Base-by-base conservation (phyloP, 1,140 invertebrate species). In the Hormaphis cornu region DNA sequence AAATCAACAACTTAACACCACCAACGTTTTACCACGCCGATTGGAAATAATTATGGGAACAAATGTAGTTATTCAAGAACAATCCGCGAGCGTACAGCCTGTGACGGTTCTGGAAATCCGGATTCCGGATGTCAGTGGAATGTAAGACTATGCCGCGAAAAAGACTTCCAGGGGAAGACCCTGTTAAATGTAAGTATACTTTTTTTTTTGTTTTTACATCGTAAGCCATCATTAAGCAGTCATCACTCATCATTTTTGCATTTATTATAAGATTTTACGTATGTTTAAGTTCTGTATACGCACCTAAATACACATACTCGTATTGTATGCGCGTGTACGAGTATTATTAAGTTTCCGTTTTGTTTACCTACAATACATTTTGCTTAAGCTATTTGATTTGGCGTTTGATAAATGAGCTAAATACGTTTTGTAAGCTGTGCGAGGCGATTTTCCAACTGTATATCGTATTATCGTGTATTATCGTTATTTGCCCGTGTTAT, bases 41-140 rank as follows among this genome's bases (percentile, higher is more conserved):
- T n/a, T n/a, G n/a, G n/a, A 7, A 46, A 61, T 58, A 4, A 33
- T 44, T 30, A 61, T 61, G 58, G 44, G 20, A 7, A 35, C 24
- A 48, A 33, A 30, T 22, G 1, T n/a, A 7, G 24, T 8, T 61
- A 22, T 30, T 20, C 58, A 14, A 16, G 28, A 28, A 63, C 58
- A n/a, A 28, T 14, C 8, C 5, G 1, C 10, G 9, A 10, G 9
- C 10, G 4, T 16, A n/a, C 6, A 37, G 35, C 22, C 44, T 1
- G 30, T n/a, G 42, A 48, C 35, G 30, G 33, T 16, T 10, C 10
- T 24, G 44, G 14, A 18, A 33, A 66, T 66, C 61, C 61, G 61
- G 61, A n/a, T 50, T 50, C 44, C 61, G 61, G 61, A 66, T 50
- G 61, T 66, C 61, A 50, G 33, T 50, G 44, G 44, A 50, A 66